phyloP scores from a whole-genome alignment of 2,888 invertebrate genomes.

The Drosophila formosana region DNA sequence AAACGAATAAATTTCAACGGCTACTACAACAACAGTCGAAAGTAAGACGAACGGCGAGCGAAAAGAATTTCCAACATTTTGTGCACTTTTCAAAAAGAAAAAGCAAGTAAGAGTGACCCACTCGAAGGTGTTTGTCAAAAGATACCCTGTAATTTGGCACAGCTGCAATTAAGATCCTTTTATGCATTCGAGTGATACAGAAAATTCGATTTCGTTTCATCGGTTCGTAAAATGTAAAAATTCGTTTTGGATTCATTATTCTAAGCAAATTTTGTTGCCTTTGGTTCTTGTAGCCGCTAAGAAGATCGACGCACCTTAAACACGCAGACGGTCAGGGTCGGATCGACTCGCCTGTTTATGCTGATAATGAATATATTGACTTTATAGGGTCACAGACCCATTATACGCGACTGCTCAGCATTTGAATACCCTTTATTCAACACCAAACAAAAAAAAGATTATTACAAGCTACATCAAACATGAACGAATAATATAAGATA shows the following conservation, averaged over 20 bases:
- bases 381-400: background rate
- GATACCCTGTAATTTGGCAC: background rate
- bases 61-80: slow-evolving; percentile 33
- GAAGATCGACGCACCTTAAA: background rate
- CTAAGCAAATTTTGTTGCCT: too few species aligned
- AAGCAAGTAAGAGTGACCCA: background rate
- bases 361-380: slow-evolving; percentile 5
- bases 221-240: background rate
- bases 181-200: too few species aligned
- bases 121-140: background rate
- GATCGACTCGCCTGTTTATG: background rate
- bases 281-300: too few species aligned
- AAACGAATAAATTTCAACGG: slow-evolving; percentile 27
- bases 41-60: slow-evolving; percentile 9
- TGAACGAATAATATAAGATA: too few species aligned
- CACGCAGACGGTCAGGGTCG: background rate
- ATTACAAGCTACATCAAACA: too few species aligned
- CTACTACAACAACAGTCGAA: slow-evolving; percentile 3
- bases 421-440: background rate
- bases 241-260: background rate
- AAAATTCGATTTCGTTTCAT: too few species aligned
- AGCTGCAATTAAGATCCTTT: too few species aligned
- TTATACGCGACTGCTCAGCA: background rate
- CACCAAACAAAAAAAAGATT: too few species aligned
- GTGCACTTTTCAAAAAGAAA: background rate